A percentile compares a stretch with the other conserved stretches of the same genome.
These are phyloP conservation scores for Morphnarchus princeps DNA, from an alignment of 2,113 vertebrate species.

Conservation along the genomic window DNA sequence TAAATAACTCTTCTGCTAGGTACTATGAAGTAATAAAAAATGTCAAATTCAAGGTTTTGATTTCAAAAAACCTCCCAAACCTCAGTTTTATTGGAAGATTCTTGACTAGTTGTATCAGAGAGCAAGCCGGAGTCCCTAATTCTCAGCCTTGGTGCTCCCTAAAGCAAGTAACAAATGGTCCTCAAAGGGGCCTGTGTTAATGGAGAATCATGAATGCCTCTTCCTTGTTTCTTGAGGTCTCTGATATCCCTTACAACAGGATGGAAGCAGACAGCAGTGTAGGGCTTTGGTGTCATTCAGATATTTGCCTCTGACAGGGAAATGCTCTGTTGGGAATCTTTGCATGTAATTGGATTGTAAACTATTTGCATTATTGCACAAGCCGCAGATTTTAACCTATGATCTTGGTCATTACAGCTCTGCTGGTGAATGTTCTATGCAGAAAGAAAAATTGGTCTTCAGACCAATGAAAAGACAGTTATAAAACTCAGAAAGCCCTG, in stretches of 20 bases:
- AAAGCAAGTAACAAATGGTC: neutral
- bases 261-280: neutral
- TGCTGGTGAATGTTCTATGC: neutral
- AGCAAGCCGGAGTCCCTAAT: neutral
- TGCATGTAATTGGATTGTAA: neutral
- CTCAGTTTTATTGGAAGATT: neutral
- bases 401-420: neutral
- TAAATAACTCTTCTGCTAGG: neutral
- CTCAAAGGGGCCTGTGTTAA: neutral
- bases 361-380: neutral
- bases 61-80: neutral
- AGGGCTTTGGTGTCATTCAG: neutral
- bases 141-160: neutral
- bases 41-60: accelerated
- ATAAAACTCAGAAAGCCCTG: neutral
- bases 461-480: neutral
- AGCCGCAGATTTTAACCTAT: neutral
- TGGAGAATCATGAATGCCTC: neutral
- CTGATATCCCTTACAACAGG: neutral
- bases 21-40: neutral
- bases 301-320: neutral
- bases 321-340: neutral
- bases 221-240: neutral
- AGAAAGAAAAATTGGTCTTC: neutral
- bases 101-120: neutral